Conservation (phyloP, 2,888 invertebrate genomes). For the Pseudoips prasinana region DNA sequence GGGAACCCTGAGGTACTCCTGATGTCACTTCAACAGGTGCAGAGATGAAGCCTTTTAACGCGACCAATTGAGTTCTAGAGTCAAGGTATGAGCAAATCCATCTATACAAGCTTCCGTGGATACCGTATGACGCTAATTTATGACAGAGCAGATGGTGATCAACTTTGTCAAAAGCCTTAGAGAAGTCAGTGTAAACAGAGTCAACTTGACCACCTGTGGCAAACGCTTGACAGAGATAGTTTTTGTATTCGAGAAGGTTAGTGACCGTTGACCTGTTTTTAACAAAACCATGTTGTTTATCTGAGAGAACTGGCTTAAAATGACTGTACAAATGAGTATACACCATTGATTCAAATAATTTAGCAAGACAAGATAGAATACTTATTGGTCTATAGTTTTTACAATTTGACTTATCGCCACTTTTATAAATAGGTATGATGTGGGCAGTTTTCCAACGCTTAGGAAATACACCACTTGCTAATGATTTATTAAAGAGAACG, state of each 20-base stretch:
- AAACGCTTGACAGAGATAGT: conserved; percentile 5
- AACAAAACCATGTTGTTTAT: conserved; percentile 10
- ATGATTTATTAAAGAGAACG: conserved; percentile 14
- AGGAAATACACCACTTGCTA: conserved; percentile 13
- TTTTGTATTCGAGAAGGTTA: conserved; percentile 10
- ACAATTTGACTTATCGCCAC: conserved; percentile 9
- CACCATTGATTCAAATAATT: conserved; percentile 10
- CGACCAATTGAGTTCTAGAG: conserved; percentile 8
- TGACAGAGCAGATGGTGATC: conserved; percentile 1
- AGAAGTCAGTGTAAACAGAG: background rate
- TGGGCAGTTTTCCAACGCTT: conserved; percentile 13
- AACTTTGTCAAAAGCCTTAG: conserved; percentile 18
- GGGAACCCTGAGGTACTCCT: conserved; percentile 18
- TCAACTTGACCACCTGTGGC: conserved; percentile 8
- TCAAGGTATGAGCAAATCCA: background rate
- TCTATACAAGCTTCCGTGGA: background rate
- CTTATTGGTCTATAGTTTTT: conserved; percentile 9
- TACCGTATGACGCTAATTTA: conserved; percentile 7
- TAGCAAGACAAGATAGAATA: conserved; percentile 7
- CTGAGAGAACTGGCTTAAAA: conserved; percentile 3
- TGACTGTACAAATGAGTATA: conserved; percentile 4
- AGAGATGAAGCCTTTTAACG: conserved; percentile 6
- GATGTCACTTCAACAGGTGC: conserved; percentile 3
- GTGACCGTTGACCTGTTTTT: conserved; percentile 3
- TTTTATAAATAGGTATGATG: conserved; percentile 17